A percentile compares a stretch with the other conserved stretches of the same genome.
phyloP scores from a whole-genome alignment of 2,888 invertebrate genomes.

The Rhamphomyia laevipes region DNA sequence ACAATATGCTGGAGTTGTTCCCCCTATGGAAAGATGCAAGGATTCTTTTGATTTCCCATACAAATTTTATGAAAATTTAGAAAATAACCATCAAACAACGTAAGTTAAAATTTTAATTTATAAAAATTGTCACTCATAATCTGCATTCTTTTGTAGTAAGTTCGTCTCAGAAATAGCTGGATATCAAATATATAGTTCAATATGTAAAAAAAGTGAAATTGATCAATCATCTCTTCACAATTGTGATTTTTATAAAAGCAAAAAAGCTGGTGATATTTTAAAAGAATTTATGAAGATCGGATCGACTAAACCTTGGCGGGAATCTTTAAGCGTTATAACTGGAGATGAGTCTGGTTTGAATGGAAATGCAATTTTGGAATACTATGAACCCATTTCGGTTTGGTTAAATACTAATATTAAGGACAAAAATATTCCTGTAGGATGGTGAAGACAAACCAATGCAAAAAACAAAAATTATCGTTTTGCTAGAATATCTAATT shows the following conservation, averaged over 20 bases:
- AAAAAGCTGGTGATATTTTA: conserved; percentile 59
- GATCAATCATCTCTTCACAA: conserved; percentile 60
- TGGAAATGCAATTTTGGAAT: conserved; percentile 63
- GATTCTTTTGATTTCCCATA: conserved; percentile 53
- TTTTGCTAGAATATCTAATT: too few species aligned
- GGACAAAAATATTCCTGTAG: conserved; percentile 45
- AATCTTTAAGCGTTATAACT: conserved; percentile 59
- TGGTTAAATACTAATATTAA: conserved; percentile 60
- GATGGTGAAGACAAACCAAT: conserved; percentile 37
- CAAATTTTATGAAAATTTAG: conserved; percentile 30
- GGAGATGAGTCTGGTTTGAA: conserved; percentile 61
- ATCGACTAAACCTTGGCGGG: conserved; percentile 64
- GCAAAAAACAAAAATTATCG: not conserved
- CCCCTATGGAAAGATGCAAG: conserved; percentile 48
- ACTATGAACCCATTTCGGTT: conserved; percentile 63
- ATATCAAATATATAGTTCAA: conserved; percentile 63
- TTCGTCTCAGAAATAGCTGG: conserved; percentile 72
- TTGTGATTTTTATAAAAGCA: conserved; percentile 74
- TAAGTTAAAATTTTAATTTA: conserved; percentile 17
- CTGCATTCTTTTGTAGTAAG: conserved; percentile 44
- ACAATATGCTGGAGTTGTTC: conserved; percentile 50
- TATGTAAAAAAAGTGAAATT: conserved; percentile 62
- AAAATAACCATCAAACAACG: conserved; percentile 31
- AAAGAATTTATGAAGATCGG: conserved; percentile 54
- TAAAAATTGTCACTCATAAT: conserved; percentile 41